Percentiles rank a stretch among this genome's conserved stretches.
These are phyloP conservation scores for Ataeniobius toweri DNA, from an alignment of 2,797 vertebrate species.

Conservation along the genomic window DNA sequence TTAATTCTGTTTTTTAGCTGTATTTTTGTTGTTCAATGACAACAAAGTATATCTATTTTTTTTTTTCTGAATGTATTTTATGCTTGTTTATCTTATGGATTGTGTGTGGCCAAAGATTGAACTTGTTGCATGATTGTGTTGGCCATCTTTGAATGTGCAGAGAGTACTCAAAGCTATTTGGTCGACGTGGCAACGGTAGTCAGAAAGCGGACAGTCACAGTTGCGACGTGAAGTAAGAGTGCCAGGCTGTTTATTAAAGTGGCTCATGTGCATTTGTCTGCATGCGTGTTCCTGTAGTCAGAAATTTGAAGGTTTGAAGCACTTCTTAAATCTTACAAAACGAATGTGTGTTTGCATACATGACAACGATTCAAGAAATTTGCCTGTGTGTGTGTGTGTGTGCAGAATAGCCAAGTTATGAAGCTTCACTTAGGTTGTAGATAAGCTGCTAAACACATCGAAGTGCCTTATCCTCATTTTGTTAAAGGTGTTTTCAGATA, in stretches of 20 bases:
- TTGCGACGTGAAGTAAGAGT: conserved; percentile 21
- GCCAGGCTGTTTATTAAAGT: conserved; percentile 2
- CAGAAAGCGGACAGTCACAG: conserved; percentile 27
- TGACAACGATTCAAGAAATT: background rate
- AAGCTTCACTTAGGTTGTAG: conserved; percentile 54
- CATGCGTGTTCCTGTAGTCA: conserved; percentile 13
- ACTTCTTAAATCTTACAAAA: conserved; percentile 41
- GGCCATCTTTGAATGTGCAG: conserved; percentile 65
- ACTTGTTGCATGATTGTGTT: conserved; percentile 72
- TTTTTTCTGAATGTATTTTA: conserved; percentile 60
- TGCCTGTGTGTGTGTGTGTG: background rate
- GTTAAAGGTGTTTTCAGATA: conserved; percentile 42
- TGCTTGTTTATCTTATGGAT: conserved; percentile 56
- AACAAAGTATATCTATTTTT: conserved; percentile 48
- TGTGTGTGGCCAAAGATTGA: conserved; percentile 66
- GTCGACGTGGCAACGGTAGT: background rate
- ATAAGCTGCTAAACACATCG: conserved; percentile 69
- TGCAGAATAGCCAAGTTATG: conserved; percentile 38
- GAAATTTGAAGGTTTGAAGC: conserved; percentile 36
- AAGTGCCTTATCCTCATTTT: conserved; percentile 76
- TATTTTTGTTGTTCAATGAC: conserved; percentile 41
- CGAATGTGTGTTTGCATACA: conserved; percentile 9
- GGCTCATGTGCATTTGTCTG: conserved; percentile 16
- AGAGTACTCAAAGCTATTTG: background rate
- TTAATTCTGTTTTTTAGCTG: conserved; percentile 49